A percentile compares a stretch with the other conserved stretches of the same genome.
Evolutionary conservation across 2,888 invertebrate genomes (phyloP).

Genomic region (Epirrhoe alternata): DNA sequence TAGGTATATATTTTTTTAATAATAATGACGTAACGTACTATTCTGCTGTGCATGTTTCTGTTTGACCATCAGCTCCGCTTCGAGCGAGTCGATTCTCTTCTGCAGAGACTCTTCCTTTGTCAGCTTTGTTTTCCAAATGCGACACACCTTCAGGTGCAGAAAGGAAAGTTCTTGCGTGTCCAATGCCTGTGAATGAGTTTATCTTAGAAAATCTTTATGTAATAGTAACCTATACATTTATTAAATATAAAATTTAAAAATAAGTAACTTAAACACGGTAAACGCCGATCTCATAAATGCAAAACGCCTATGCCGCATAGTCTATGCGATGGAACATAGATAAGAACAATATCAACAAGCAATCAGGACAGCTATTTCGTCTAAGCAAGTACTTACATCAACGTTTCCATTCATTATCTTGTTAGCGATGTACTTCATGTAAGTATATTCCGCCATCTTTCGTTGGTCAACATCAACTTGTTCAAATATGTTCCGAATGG

Average conservation of each 20-base stretch:
- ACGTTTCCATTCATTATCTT: conserved; percentile 66
- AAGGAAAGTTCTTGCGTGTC: conserved; percentile 82
- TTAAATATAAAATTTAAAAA: too few relatives aligned
- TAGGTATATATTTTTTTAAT: background rate
- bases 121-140: conserved; percentile 75
- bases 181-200: conserved; percentile 59
- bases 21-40: conserved; percentile 60
- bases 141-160: conserved; percentile 82
- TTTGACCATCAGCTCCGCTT: conserved; percentile 76
- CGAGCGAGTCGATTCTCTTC: conserved; percentile 74
- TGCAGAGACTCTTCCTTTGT: conserved; percentile 74
- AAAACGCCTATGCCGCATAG: too few relatives aligned
- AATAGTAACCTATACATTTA: too few relatives aligned
- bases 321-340: too few relatives aligned
- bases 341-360: background rate
- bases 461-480: conserved; percentile 76
- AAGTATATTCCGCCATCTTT: conserved; percentile 69
- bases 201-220: background rate
- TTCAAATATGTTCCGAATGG: conserved; percentile 76
- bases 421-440: conserved; percentile 73
- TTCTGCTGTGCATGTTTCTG: conserved; percentile 79
- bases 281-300: too few relatives aligned
- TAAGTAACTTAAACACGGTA: too few relatives aligned
- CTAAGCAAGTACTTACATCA: conserved; percentile 57
- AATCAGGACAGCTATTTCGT: background rate